A percentile compares a stretch with the other conserved stretches of the same genome.
Conservation (phyloP, 2,888 invertebrate species). For the Leptinotarsa tumamoca region DNA sequence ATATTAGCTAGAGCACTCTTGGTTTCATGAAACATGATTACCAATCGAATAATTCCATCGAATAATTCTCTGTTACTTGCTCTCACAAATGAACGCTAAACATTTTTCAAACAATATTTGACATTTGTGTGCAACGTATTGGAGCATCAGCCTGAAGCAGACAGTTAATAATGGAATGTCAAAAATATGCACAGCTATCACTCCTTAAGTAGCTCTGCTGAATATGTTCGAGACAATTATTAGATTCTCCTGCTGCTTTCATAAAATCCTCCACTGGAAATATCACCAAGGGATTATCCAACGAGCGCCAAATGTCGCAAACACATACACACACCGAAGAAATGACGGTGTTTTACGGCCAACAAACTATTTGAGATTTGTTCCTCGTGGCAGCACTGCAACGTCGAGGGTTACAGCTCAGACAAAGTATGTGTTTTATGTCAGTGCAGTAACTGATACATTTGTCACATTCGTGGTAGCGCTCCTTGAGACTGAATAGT, state of each 20-base stretch:
- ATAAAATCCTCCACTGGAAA: background rate
- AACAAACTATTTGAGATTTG: constrained; percentile 42
- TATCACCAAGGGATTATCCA: constrained; percentile 33
- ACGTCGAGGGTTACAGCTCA: constrained; percentile 23
- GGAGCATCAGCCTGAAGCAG: too few relatives aligned
- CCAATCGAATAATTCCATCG: too few relatives aligned
- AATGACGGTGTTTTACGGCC: constrained; percentile 38
- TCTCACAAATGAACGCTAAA: too few relatives aligned
- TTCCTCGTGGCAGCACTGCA: constrained; percentile 34
- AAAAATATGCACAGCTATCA: too few relatives aligned
- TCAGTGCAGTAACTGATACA: constrained; percentile 18
- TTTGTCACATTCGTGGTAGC: constrained; percentile 28
- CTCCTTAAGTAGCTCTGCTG: background rate
- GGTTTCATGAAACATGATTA: too few relatives aligned
- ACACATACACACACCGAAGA: constrained; percentile 35
- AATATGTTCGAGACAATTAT: background rate
- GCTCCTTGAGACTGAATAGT: constrained; percentile 25
- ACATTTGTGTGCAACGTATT: too few relatives aligned
- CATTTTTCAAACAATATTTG: too few relatives aligned
- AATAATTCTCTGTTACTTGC: too few relatives aligned
- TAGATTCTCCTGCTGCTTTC: background rate
- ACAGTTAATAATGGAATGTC: too few relatives aligned
- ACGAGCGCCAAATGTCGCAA: constrained; percentile 30
- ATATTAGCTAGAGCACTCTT: too few relatives aligned
- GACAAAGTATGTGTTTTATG: constrained; percentile 37